These are phyloP conservation scores for Festucalex cinctus DNA, from an alignment of 2,113 vertebrate species.

Conservation along the genomic window DNA sequence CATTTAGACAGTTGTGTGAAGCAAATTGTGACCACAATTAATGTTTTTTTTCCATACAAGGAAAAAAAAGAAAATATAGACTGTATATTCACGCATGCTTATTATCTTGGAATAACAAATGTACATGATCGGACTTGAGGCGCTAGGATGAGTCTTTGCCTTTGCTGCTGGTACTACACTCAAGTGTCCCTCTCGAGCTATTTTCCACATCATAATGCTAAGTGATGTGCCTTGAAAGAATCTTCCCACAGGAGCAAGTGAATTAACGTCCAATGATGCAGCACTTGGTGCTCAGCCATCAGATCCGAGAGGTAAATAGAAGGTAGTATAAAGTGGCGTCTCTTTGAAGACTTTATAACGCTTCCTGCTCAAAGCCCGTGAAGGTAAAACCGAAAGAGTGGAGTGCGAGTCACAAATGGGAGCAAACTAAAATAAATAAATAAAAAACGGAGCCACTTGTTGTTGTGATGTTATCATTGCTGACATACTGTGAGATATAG, in stretches of 20 bases:
- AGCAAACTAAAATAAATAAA: neutral
- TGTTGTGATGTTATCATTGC: neutral
- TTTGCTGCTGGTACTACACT: slow-evolving; percentile 6
- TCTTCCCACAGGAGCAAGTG: slow-evolving; percentile 28
- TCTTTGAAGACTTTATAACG: slow-evolving; percentile 15
- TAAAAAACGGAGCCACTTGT: neutral
- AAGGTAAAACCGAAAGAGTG: neutral
- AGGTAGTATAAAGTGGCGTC: slow-evolving; percentile 13
- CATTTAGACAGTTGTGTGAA: neutral
- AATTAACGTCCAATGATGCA: slow-evolving; percentile 21
- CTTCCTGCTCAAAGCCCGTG: neutral
- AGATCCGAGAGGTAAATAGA: slow-evolving; percentile 9
- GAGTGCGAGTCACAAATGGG: neutral
- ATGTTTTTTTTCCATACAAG: neutral
- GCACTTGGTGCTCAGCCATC: slow-evolving; percentile 27
- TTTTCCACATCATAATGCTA: slow-evolving; percentile 23
- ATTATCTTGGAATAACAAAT: neutral
- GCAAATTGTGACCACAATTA: neutral
- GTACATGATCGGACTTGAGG: neutral
- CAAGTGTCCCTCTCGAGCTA: slow-evolving; percentile 14
- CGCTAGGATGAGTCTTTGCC: neutral
- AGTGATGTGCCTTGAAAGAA: slow-evolving; percentile 30
- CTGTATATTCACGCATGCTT: no score
- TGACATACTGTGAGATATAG: neutral
- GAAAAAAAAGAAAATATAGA: no score